Evolutionary conservation across 2,888 invertebrate genomes (phyloP), one percentile per base, ranked within the genome.

Genomic region (Sinhomidia bicolor): DNA sequence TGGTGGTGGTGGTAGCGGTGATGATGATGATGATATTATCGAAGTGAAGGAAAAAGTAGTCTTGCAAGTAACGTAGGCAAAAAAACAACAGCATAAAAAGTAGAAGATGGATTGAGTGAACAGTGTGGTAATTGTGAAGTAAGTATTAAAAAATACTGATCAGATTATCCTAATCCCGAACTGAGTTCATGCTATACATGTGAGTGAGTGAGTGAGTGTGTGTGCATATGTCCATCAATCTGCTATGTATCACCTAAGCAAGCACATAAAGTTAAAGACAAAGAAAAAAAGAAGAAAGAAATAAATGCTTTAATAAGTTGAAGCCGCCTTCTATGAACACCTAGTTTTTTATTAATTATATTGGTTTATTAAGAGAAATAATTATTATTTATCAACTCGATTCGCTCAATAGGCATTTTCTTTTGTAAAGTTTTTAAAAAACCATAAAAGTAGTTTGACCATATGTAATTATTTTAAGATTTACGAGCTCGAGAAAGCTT

Each of bases 21-120:
- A 6, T 78, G 78, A 78, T 78, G 80, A 80, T 36, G 62, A 80
- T 60, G 44, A 57, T 54, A 79, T 44, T 62, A 44, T 44, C 23
- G 62, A 62, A 62, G 62, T 62, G 82, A 87, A 87, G 76, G 88
- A 79, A 88, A 84, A 84, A 84, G 88, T 88, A 83, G 84, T 85
- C 57, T 68, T 80, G 29, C 88, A 57, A 88, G 79, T 47, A 60
- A 29, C 57, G 17, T 51, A 68, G 26, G 44, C 4, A 60, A 32
- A 26, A 5, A 26, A 4, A 17, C 20, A 17, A 81, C 0, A 62
- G n/a, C 9, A 76, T 1, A n/a, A 57, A 51, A 47, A 62, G 51
- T 51, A 51, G 76, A 23, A 79, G 57, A 78, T 76, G 47, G 54
- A 78, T 10, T 51, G 74, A 41, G 20, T 6, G 41, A 29, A 20